Evolutionary conservation across 2,888 invertebrate genomes (phyloP).

Genomic region (Urechis unicinctus): DNA sequence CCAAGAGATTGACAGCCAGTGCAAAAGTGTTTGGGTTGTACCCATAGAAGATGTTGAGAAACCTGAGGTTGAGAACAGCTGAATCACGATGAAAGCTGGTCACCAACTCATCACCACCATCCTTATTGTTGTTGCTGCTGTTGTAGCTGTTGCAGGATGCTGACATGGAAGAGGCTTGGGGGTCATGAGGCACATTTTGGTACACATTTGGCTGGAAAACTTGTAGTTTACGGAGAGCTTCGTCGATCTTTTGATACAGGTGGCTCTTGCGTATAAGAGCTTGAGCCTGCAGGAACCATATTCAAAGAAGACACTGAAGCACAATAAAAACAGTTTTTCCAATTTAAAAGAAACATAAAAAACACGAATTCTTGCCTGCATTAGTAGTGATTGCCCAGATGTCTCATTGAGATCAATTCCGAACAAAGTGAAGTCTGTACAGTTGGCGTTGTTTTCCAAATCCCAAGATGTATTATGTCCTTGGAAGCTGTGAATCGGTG

Average conservation of each 20-base stretch:
- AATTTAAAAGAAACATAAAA: too few species aligned
- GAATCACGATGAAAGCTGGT: conserved; percentile 24
- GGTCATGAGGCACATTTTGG: conserved; percentile 12
- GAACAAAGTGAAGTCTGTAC: too few species aligned
- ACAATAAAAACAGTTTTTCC: too few species aligned
- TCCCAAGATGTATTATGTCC: too few species aligned
- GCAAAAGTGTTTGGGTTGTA: conserved; percentile 32
- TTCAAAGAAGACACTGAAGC: too few species aligned
- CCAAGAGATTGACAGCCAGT: conserved; percentile 32
- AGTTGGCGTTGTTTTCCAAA: too few species aligned
- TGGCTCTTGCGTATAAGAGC: conserved; percentile 16
- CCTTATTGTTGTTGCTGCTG: not conserved
- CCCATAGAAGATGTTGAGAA: conserved; percentile 37
- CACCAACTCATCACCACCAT: conserved; percentile 15
- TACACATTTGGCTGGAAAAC: conserved; percentile 17
- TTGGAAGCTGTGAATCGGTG: too few species aligned
- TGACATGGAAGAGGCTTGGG: not conserved
- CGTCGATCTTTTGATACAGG: conserved; percentile 20
- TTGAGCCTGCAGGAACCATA: conserved; percentile 19
- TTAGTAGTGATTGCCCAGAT: too few species aligned
- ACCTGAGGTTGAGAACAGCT: conserved; percentile 35
- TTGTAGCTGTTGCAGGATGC: not conserved
- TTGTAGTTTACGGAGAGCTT: conserved; percentile 11
- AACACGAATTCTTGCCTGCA: too few species aligned
- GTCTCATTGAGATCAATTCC: too few species aligned